phyloP scores from a whole-genome alignment of 2,113 vertebrate genomes.

The Psittacula cyanocephala region DNA sequence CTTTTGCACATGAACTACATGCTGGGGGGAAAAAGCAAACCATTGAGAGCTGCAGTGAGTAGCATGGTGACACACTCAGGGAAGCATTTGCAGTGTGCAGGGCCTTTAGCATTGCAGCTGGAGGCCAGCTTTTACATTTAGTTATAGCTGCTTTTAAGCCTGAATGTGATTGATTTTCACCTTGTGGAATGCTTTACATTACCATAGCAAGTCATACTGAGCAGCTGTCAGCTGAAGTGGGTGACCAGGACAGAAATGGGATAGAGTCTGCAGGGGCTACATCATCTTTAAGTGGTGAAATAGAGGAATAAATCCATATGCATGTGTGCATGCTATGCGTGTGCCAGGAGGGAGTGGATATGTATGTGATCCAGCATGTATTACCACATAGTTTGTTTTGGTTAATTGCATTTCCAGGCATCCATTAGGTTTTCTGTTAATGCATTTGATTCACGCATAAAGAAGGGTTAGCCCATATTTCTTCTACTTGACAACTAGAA shows the following conservation, averaged over 20 bases:
- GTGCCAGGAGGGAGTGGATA: background rate
- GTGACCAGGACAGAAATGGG: background rate
- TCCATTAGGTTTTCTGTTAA: slow-evolving; percentile 18
- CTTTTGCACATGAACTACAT: background rate
- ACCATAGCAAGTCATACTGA: background rate
- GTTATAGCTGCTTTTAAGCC: background rate
- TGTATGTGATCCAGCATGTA: background rate
- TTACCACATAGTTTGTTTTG: slow-evolving; percentile 29
- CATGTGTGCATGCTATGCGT: background rate
- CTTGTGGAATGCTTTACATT: background rate
- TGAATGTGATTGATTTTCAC: background rate
- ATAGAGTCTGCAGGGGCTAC: background rate
- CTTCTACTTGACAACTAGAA: background rate
- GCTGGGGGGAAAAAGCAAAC: background rate
- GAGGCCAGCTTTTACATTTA: background rate
- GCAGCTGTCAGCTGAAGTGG: background rate
- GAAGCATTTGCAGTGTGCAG: background rate
- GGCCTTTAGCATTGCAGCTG: background rate
- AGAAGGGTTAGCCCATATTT: background rate
- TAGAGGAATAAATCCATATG: background rate
- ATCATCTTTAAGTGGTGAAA: background rate
- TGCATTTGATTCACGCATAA: background rate
- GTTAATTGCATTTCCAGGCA: slow-evolving; percentile 27
- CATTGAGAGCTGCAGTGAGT: rapidly evolving
- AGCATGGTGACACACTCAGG: background rate